Evolutionary conservation across 2,797 vertebrate genomes (phyloP), one percentile per base, ranked within the genome.

Genomic region (Gobio occitaniae): DNA sequence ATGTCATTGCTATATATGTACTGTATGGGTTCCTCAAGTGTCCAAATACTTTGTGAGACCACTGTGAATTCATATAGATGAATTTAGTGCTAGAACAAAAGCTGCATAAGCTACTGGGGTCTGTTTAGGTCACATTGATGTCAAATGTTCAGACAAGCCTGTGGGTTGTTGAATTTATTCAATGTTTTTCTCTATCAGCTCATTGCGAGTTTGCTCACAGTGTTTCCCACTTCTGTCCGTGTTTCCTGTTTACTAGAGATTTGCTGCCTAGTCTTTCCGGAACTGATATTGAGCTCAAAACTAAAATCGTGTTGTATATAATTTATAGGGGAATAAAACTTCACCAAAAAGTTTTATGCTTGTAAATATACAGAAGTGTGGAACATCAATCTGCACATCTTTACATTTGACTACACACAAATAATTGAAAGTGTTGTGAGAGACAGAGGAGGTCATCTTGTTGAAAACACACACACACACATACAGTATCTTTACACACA

Each of bases 121-220:
- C 25, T 70, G 66, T 44, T 80, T 54, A 52, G 74, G 83, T 85
- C 61, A 56, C 61, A 54, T 2, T 78, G 21, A 21, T 79, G 69
- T 71, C 36, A 74, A 65, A 69, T 11, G 78, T 29, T 70, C 32
- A 69, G 59, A 84, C 82, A 86, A 66, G 68, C 47, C 52, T 4
- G 74, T 69, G 44, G 32, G 47, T 71, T 82, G 59, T 72, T 86
- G 63, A 79, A 56, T 89, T 82, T 85, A 78, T 84, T 84, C 72
- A 19, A 44, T 86, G 32, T 81, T 79, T 84, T 84, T 84, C 78
- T 86, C 52, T 75, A 84, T 76, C 32, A 78, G 81, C 72, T 87
- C 25, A 59, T 74, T 83, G 29, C 4, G n/a, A 70, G 81, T 84
- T 86, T 78, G 32, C 72, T 69, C 75, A 81, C 13, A 44, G 54